Evolutionary conservation across 2,797 vertebrate genomes (phyloP).

Genomic region (Phylloscopus collybita): DNA sequence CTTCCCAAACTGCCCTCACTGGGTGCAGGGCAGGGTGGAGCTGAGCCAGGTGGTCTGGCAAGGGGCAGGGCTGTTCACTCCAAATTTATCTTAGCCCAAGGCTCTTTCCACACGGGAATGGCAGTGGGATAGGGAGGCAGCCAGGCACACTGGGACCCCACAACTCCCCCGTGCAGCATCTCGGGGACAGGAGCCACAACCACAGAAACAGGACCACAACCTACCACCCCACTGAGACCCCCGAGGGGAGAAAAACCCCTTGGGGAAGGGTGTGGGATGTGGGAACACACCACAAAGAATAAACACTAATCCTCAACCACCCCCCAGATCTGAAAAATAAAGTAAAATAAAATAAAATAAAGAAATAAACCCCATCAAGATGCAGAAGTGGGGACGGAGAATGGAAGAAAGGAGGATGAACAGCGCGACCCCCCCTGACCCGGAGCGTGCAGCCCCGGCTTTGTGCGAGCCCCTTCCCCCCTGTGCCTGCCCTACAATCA

Average conservation of each 20-base stretch:
- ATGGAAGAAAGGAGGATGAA: constrained; percentile 34
- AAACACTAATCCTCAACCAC: no score
- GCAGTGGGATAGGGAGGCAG: neutral
- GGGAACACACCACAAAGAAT: accelerated
- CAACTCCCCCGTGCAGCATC: neutral
- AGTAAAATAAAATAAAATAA: neutral
- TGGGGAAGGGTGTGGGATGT: accelerated
- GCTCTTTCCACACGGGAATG: neutral
- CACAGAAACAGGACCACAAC: neutral
- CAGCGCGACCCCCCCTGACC: constrained; percentile 29
- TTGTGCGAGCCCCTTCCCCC: constrained; percentile 54
- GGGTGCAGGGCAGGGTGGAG: neutral
- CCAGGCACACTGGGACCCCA: accelerated
- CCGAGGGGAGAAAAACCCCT: neutral
- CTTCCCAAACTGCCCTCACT: accelerated
- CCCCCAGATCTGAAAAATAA: neutral
- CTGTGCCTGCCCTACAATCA: constrained; percentile 38
- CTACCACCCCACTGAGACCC: neutral
- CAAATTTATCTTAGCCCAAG: neutral
- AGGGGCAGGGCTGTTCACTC: neutral
- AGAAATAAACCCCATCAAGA: neutral
- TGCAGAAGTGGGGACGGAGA: neutral
- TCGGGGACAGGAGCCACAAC: accelerated
- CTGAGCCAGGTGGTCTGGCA: neutral
- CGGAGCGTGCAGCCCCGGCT: constrained; percentile 63